Conservation (phyloP, 2,113 vertebrate species). For the Rynchops niger region DNA sequence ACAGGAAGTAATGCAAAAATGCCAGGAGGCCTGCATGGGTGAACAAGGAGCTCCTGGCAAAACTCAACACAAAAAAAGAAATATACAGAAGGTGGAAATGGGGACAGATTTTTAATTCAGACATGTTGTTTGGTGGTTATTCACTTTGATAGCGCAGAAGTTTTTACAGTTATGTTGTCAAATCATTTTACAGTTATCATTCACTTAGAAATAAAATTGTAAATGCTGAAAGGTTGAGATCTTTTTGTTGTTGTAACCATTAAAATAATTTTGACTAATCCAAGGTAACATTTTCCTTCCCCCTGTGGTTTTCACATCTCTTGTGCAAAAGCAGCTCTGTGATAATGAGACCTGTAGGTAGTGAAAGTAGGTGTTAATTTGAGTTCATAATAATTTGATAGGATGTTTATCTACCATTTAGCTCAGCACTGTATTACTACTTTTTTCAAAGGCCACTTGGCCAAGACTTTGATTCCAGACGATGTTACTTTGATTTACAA, state of each 20-base stretch:
- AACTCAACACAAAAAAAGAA: background rate
- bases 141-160: background rate
- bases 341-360: background rate
- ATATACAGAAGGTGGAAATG: background rate
- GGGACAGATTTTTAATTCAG: background rate
- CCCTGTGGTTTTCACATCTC: background rate
- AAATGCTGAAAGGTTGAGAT: background rate
- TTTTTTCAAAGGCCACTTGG: background rate
- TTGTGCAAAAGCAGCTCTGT: background rate
- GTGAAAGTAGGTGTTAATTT: background rate
- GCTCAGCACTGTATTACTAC: background rate
- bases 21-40: background rate
- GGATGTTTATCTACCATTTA: background rate
- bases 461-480: background rate
- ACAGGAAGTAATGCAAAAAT: background rate
- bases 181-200: background rate
- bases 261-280: background rate
- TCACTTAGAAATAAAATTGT: background rate
- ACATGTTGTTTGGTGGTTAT: background rate
- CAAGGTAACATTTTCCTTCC: background rate
- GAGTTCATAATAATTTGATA: background rate
- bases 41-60: background rate
- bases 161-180: background rate
- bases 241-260: background rate
- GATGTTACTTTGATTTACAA: background rate